Conservation (phyloP, 2,888 invertebrate species). For the Chamaedrilus cognettii region DNA sequence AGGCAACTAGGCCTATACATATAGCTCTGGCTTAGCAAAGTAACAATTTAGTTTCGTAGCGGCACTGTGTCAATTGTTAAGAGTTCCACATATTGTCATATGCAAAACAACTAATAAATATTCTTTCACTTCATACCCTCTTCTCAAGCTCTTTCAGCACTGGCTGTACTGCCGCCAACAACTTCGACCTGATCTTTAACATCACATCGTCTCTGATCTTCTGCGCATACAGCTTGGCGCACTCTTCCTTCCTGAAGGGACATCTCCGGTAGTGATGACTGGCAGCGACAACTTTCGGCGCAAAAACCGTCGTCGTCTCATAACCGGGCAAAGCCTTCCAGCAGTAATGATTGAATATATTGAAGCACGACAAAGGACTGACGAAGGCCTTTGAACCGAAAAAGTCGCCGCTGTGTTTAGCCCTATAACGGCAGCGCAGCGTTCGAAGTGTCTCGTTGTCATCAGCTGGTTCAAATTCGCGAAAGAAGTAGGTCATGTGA, state of each 20-base stretch:
- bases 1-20: too few species aligned
- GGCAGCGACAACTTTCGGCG: constrained; percentile 15
- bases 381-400: constrained; percentile 30
- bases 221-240: background rate
- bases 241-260: constrained; percentile 1
- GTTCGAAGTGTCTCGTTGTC: constrained; percentile 19
- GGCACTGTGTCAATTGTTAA: too few species aligned
- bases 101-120: too few species aligned
- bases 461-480: constrained; percentile 15
- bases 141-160: too few species aligned
- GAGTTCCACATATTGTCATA: too few species aligned
- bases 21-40: too few species aligned
- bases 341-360: constrained; percentile 39
- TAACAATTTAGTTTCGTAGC: too few species aligned
- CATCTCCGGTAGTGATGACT: constrained; percentile 35
- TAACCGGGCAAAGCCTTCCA: constrained; percentile 6
- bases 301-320: constrained; percentile 15
- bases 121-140: too few species aligned
- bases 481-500: constrained; percentile 32
- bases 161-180: too few species aligned
- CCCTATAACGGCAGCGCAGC: constrained; percentile 6
- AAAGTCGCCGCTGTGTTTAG: constrained; percentile 10
- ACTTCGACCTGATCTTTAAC: too few species aligned
- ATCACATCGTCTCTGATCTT: too few species aligned
- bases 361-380: constrained; percentile 27